Evolutionary conservation across 1,140 invertebrate genomes (phyloP), one percentile per base, ranked within the genome.

Genomic region (Radopholus similis): DNA sequence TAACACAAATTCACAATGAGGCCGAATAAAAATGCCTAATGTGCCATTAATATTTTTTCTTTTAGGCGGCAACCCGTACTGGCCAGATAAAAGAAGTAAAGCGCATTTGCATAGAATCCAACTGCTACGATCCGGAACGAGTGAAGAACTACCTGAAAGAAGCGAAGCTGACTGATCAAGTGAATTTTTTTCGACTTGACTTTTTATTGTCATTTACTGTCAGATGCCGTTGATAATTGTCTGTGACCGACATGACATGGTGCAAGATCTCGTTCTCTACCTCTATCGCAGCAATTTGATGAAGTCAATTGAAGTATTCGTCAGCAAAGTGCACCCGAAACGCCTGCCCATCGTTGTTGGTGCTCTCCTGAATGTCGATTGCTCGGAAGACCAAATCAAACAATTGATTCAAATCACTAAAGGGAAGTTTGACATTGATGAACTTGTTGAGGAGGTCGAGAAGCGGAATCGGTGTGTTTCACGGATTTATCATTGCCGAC

Each of bases 41-140:
- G n/a, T n/a, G n/a, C n/a, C 70, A n/a, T 5, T 54, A 1, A 59
- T 59, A 13, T n/a, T 72, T 73, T 8, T 67, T 78, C 2, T 18
- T 30, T 11, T 90, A 93, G 86, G 92, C 92, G 26, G 92, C 92
- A 1, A 94, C 92, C 83, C 97, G 98, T 83, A 98, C 95, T 32
- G 94, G 94, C 8, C 96, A 99, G 83, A 97, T 98, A 74, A 99
- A 98, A 84, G 96, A 99, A 86, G 96, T 97, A 8, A 96, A 99
- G 83, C 88, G 96, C 62, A 98, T 99, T 77, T 98, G 95, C 81
- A 88, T 95, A 28, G 95, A 99, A 83, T 95, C 92, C 51, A 97
- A 98, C 83, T 98, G 93, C 83, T 99, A 98, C 83, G 97, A 94
- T 85, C 89, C 95, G 0, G 95, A 99, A 79, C 88, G 95, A 37